Base-by-base conservation (phyloP, 1,140 invertebrate species). In the Orussus abietinus region DNA sequence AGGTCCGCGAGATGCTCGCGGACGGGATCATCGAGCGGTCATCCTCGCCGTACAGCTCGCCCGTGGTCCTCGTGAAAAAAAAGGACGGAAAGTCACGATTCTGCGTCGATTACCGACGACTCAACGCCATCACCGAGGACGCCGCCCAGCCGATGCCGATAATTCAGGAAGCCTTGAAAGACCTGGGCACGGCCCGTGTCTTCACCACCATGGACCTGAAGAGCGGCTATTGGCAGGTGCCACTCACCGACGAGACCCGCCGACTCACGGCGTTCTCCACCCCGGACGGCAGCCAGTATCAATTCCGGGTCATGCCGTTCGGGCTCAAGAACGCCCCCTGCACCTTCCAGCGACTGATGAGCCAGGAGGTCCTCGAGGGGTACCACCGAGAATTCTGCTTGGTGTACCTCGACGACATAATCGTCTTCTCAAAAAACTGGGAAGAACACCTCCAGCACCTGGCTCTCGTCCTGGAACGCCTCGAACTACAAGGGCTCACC, bases 11-110 rank as follows among this genome's bases (percentile, higher is more conserved):
- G 7, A 49, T 60, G 50, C 17, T 62, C 0, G 33, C 34, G 3
- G 28, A 44, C 4, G 49, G 38, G 3, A 44, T 68, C 1, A 59
- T 71, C 12, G 36, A 55, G 32, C 54, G 51, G 0, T 53, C 50
- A 5, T 36, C 22, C 5, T 53, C 51, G 7, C 55, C 55, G 14
- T 75, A 66, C 51, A 41, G n/a, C n/a, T 45, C 44, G 2, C 38
- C 69, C 3, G 53, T 76, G 1, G 64, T 77, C 0, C 28, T 74
- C 7, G 63, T 77, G 4, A 42, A 42, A 6, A 82, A 80, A 50
- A 72, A 48, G 12, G 70, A 78, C 39, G 64, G 62, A 2, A 45
- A 45, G 0, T 46, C 51, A 1, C 32, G 75, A 10, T 75, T 77
- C 37, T 77, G 74, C 47, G 47, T 77, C 0, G 74, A 78, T 52